Base-by-base conservation (phyloP, 2,113 vertebrate species). In the Panurus biarmicus region DNA sequence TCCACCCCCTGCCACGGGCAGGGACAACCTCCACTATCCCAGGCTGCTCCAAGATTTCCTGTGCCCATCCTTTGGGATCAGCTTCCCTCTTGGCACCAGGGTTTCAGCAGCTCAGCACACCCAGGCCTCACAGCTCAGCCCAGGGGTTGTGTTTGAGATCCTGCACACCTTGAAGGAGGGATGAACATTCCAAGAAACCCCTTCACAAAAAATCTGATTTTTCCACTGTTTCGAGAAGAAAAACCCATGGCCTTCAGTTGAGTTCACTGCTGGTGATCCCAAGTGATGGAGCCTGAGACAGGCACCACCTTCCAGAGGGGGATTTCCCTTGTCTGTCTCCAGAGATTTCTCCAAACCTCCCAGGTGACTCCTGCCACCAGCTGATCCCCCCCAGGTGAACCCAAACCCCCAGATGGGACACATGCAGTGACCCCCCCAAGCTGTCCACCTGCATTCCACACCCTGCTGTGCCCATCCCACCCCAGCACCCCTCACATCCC, bases 401-500 rank as follows among this genome's bases (percentile, higher is more conserved):
- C 47, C 83, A 31, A 71, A 38, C 9, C 20, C 21, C 17, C 7
- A 0, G 15, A 11, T 4, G 60, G 47, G 61, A 35, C 15, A 7
- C 28, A 2, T 0, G 0, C 2, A 10, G 25, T 8, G 64, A 12
- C n/a, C 29, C 29, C 17, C 69, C 80, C 73, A 36, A 81, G 50
- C 51, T 14, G 5, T 0, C 0, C 28, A 12, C 23, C 33, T 11
- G 4, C 14, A 14, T 9, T 13, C 6, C 56, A 18, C 45, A 31
- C 23, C 53, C 40, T 26, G 51, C 70, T 2, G 2, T 0, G 8
- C 50, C 60, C 5, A 2, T 3, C 21, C 47, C 71, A 36, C 12
- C 20, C n/a, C 50, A 57, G 19, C 10, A 12, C 12, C 22, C 21
- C 12, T 29, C n/a, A 50, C 33, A 42, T 3, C 56, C 12, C 71